Evolutionary conservation across 2,797 vertebrate genomes (phyloP).

Genomic region (Mormyrus proboscirostris): DNA sequence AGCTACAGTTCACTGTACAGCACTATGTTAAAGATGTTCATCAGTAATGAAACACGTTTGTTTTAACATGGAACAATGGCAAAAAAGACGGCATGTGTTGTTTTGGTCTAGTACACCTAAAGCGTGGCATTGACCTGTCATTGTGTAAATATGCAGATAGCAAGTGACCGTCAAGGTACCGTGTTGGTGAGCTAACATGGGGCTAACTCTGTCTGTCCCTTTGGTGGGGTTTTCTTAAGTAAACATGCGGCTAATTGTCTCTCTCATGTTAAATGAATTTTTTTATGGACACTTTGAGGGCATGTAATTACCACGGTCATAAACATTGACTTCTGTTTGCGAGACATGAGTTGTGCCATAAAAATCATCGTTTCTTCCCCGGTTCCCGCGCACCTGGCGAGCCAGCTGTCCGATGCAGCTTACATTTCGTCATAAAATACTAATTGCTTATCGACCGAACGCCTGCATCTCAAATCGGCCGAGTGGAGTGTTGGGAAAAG

Average conservation of each 20-base stretch:
- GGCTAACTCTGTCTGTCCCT: not conserved
- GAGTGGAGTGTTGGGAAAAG: not conserved
- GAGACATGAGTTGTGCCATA: slow-evolving; percentile 52
- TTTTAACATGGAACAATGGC: not conserved
- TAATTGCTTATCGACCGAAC: slow-evolving; percentile 57
- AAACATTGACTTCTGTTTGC: slow-evolving; percentile 65
- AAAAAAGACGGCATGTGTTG: not conserved
- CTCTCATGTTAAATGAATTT: slow-evolving; percentile 60
- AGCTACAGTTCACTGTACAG: not conserved
- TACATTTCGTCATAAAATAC: slow-evolving; percentile 66
- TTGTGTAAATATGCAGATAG: not conserved
- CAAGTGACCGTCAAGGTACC: not conserved
- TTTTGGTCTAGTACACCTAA: not conserved
- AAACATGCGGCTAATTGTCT: slow-evolving; percentile 57
- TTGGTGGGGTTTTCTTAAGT: slow-evolving; percentile 35
- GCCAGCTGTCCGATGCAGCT: slow-evolving; percentile 35
- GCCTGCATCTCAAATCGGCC: slow-evolving; percentile 41
- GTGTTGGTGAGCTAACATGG: not conserved
- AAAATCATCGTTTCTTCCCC: slow-evolving; percentile 56
- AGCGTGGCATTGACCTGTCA: not conserved
- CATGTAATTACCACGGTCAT: slow-evolving; percentile 53
- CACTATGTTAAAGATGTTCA: not conserved
- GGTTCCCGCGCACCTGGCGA: slow-evolving; percentile 45
- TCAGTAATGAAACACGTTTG: not conserved
- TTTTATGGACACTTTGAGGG: slow-evolving; percentile 56